Evolutionary conservation across 2,797 vertebrate species (phyloP).

Genomic region (Clarias fuscus): DNA sequence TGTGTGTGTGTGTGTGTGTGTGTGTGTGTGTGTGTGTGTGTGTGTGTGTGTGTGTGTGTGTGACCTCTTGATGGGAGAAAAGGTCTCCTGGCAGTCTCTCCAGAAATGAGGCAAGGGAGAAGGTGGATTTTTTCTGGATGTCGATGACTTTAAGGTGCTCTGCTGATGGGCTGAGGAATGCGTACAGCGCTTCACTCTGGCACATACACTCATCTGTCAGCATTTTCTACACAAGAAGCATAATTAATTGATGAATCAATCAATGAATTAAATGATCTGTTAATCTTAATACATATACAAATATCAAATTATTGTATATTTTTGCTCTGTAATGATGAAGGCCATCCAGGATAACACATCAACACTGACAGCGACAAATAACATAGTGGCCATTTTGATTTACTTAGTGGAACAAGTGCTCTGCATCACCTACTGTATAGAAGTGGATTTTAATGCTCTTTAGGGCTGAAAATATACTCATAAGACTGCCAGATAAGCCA

Average conservation of each 20-base stretch:
- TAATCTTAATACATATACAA: not conserved
- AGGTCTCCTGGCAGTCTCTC: slow-evolving; percentile 95
- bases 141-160: slow-evolving; percentile 93
- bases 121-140: slow-evolving; percentile 90
- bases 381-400: not conserved
- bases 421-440: not conserved
- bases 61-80: slow-evolving; percentile 95
- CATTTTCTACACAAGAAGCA: slow-evolving; percentile 72
- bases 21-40: not conserved
- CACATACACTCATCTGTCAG: slow-evolving; percentile 92
- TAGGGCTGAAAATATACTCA: not conserved
- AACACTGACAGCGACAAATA: not conserved
- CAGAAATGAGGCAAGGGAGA: slow-evolving; percentile 94
- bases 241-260: not conserved
- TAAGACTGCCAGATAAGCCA: not conserved
- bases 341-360: not conserved
- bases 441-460: not conserved
- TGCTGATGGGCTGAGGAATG: slow-evolving; percentile 95
- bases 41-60: slow-evolving; percentile 1
- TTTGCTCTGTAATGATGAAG: not conserved
- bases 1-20: not conserved
- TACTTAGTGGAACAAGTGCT: not conserved
- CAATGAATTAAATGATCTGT: not conserved
- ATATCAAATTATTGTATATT: not conserved
- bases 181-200: slow-evolving; percentile 96